Conservation (phyloP, 2,888 invertebrate genomes). For the Aethes cnicana region DNA sequence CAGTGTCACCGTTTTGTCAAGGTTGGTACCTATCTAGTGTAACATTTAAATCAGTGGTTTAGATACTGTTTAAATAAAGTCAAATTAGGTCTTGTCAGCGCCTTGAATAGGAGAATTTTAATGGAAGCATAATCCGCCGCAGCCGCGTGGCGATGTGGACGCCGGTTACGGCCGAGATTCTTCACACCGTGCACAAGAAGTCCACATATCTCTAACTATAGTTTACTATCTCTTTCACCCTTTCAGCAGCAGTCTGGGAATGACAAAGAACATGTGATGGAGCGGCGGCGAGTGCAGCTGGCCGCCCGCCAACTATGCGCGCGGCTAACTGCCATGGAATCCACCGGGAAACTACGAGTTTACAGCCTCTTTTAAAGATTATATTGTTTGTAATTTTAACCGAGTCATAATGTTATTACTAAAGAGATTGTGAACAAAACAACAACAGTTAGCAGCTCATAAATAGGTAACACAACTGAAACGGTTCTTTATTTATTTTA, state of each 20-base stretch:
- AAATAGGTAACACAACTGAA: too few species aligned
- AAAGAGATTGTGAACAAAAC: too few species aligned
- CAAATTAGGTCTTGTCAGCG: too few species aligned
- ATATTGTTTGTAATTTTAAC: not conserved
- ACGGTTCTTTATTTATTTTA: too few species aligned
- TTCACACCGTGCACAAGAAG: constrained; percentile 4
- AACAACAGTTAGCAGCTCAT: too few species aligned
- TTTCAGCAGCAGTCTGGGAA: not conserved
- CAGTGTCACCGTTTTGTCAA: too few species aligned
- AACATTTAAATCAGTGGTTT: too few species aligned
- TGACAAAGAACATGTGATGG: constrained; percentile 19
- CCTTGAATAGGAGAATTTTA: constrained; percentile 24
- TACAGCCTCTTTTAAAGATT: constrained; percentile 44
- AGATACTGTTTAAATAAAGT: too few species aligned
- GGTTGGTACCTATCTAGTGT: too few species aligned
- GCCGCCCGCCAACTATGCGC: constrained; percentile 59
- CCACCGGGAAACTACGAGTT: constrained; percentile 52
- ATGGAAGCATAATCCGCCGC: constrained; percentile 20
- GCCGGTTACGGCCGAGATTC: constrained; percentile 18
- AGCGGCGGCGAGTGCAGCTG: constrained; percentile 56
- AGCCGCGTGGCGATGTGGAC: constrained; percentile 15
- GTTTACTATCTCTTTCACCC: constrained; percentile 16
- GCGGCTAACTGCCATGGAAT: constrained; percentile 60
- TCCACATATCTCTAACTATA: constrained; percentile 1
- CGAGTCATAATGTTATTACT: not conserved